phyloP scores from a whole-genome alignment of 2,888 invertebrate genomes.

The Athetis lepigone region DNA sequence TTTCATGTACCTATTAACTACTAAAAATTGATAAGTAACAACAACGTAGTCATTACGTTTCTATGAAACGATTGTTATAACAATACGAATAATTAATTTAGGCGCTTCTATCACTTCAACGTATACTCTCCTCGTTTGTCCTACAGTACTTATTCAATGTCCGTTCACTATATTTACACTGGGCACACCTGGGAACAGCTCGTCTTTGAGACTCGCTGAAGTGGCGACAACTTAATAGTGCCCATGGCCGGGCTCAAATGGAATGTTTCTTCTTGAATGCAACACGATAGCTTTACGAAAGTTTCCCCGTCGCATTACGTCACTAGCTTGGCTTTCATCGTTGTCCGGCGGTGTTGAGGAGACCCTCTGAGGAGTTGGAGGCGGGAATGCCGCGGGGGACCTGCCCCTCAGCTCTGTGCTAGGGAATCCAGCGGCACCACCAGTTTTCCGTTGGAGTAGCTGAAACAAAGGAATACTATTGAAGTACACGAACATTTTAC shows the following conservation, averaged over 20 bases:
- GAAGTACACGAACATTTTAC: conserved; percentile 53
- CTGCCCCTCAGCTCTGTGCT: conserved; percentile 88
- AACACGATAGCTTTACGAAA: conserved; percentile 51
- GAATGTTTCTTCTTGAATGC: conserved; percentile 70
- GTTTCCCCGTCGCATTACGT: conserved; percentile 54
- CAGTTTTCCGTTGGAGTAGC: conserved; percentile 91
- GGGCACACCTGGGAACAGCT: conserved; percentile 68
- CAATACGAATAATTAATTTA: conserved; percentile 86
- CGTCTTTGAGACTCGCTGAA: conserved; percentile 84
- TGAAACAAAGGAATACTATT: conserved; percentile 81
- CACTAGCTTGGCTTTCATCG: conserved; percentile 68
- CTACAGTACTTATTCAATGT: conserved; percentile 65
- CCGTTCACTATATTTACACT: conserved; percentile 76
- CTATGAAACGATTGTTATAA: conserved; percentile 88
- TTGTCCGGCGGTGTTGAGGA: conserved; percentile 76
- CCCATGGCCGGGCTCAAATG: conserved; percentile 66
- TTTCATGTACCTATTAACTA: conserved; percentile 87
- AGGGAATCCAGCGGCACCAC: conserved; percentile 91
- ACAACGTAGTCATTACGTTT: conserved; percentile 86
- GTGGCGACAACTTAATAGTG: conserved; percentile 60
- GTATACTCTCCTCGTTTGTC: conserved; percentile 84
- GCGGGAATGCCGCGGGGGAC: conserved; percentile 81
- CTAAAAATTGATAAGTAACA: conserved; percentile 88
- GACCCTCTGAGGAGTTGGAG: conserved; percentile 84
- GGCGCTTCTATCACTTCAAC: conserved; percentile 89